Evolutionary conservation across 1,140 invertebrate genomes (phyloP), one percentile per base, ranked within the genome.

Genomic region (Glossosoma conforme): DNA sequence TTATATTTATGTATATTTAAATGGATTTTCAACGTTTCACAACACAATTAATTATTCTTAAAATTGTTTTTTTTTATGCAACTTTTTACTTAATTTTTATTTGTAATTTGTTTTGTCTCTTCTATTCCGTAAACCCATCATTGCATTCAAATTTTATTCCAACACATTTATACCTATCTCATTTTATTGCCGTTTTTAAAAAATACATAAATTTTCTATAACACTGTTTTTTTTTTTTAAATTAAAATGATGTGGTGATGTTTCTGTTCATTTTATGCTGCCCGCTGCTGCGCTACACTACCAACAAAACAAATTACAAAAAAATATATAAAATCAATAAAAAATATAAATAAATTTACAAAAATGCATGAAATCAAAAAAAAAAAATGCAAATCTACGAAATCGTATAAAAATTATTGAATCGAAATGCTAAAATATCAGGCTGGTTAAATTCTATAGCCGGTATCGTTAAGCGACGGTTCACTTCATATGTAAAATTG

Each of bases 401-500:
- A 19, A 22, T 20, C 19, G 17, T 41, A 19, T 20, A 15, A 40
- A 42, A 24, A 25, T 21, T 42, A n/a, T 24, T 42, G 11, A 24
- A n/a, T n/a, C n/a, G n/a, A n/a, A n/a, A n/a, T n/a, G n/a, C n/a
- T n/a, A n/a, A n/a, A n/a, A n/a, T n/a, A n/a, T 61, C 65, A 79
- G 77, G 77, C 76, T 80, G 77, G 77, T 74, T 80, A 68, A 77
- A 78, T 75, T 77, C 77, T 59, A 65, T 80, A 63, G 74, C 78
- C 56, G 78, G 77, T 65, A 74, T 77, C 61, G 72, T 80, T 69
- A 80, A 79, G 69, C 73, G 76, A 65, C 80, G 85, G 60, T 85
- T 87, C 68, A 81, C 84, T 60, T 85, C 85, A 51, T 88, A 88
- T 70, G 81, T 89, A 58, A 86, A 87, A 73, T 79, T 82, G 69